These are phyloP conservation scores for Sinocyclocheilus anophthalmus DNA, from an alignment of 2,113 vertebrate species.

Conservation along the genomic window DNA sequence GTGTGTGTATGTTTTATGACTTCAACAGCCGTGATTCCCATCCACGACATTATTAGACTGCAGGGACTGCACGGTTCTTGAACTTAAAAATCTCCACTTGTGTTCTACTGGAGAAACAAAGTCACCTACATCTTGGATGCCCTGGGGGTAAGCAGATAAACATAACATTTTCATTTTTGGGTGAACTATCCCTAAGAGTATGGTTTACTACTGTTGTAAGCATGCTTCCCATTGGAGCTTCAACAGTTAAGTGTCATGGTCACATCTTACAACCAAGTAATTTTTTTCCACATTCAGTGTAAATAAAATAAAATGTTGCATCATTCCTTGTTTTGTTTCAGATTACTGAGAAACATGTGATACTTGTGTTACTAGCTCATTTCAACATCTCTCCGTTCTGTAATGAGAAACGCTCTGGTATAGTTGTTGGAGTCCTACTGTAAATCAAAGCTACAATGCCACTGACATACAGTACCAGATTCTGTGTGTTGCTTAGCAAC, in stretches of 20 bases:
- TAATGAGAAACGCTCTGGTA: slow-evolving; percentile 13
- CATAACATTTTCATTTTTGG: too few species aligned
- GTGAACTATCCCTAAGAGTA: too few species aligned
- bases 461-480: slow-evolving; percentile 57
- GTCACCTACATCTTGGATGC: too few species aligned
- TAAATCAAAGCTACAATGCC: slow-evolving; percentile 38
- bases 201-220: background rate
- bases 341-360: background rate
- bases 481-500: slow-evolving; percentile 62
- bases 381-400: background rate
- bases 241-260: background rate
- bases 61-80: too few species aligned
- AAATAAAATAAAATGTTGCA: background rate
- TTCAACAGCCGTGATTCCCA: too few species aligned
- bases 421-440: slow-evolving; percentile 45
- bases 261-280: background rate
- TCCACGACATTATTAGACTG: too few species aligned
- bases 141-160: too few species aligned
- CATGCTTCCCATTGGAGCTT: background rate
- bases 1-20: too few species aligned
- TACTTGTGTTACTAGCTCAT: background rate
- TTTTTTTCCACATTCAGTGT: background rate
- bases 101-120: too few species aligned
- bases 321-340: background rate
- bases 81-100: too few species aligned